Evolutionary conservation across 2,113 vertebrate genomes (phyloP), one percentile per base, ranked within the genome.

Genomic region (Lampris incognitus): DNA sequence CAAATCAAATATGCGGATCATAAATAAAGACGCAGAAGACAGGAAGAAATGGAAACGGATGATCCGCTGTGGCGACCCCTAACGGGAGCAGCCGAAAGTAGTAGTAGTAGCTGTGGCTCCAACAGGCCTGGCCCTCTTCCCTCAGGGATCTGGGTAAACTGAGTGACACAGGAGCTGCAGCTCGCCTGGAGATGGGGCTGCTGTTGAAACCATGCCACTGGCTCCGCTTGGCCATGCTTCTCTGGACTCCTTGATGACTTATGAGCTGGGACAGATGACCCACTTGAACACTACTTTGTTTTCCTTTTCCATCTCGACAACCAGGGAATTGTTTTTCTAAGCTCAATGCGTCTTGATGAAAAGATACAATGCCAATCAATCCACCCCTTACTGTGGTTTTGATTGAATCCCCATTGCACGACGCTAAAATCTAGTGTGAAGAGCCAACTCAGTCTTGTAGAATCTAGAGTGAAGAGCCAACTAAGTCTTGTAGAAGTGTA

Each of bases 261-360:
- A 86, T 75, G 57, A 66, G 69, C 67, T 76, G 69, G 66, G 72
- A 82, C 63, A 58, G 83, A 59, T 82, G 76, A 88, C 78, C 73
- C 59, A 87, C 65, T 81, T 82, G 57, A 56, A 68, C 36, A 74
- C 74, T 62, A 61, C 13, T 72, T 56, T 86, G 51, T 86, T 82
- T 85, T 56, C 8, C 9, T 6, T 9, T 83, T 59, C 41, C 38
- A 40, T 79, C 24, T 63, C n/a, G 68, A 10, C 10, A 61, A 42
- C 67, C 49, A 59, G 57, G 48, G 56, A 55, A 11, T 65, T 42
- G 36, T 69, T 69, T 51, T 48, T 64, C 42, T 64, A 62, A 55
- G 24, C 4, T 3, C 7, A 49, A 56, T 61, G 48, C 10, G 72
- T 64, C 11, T 39, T 76, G 58, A 75, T 48, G 38, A 50, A 49